Evolutionary conservation across 2,888 invertebrate genomes (phyloP), one percentile per base, ranked within the genome.

Genomic region (Ligdia adustata): DNA sequence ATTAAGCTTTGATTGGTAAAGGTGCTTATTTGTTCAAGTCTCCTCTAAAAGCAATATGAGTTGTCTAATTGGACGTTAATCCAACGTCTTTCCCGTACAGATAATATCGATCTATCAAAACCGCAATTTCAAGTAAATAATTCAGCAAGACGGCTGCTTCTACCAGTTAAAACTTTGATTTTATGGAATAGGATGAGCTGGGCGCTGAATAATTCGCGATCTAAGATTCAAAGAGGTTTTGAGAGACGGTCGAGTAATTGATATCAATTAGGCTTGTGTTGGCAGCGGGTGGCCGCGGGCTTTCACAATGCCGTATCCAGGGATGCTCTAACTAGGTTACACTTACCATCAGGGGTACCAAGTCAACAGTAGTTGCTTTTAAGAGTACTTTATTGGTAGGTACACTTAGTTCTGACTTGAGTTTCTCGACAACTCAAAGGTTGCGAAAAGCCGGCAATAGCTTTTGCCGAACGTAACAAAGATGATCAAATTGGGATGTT

Each of bases 191-290:
- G 50, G 51, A 22, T 18, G 6, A 59, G 65, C 60, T 56, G 55
- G 22, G 22, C 3, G n/a, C 22, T 5, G 16, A 22, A 22, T 22
- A 22, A 2, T 22, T 16, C 16, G 16, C 16, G 16, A 5, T 3
- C 16, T 5, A 16, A 3, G 16, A 16, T 16, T 16, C 16, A 74
- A 72, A 75, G 77, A 73, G 69, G 72, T 79, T 77, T 68, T 69
- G 33, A 64, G 72, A 75, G 71, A 77, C 74, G 69, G 69, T 65
- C 68, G 64, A 60, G 69, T 82, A 83, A 84, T 82, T 84, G 81
- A 82, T 85, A 83, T 80, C 83, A 85, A 85, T 85, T 84, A 80
- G 72, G 72, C 57, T 62, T 69, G 65, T 60, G 71, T 65, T 64
- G 61, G 72, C 69, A 70, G 73, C 66, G 68, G 66, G 55, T 63